Evolutionary conservation across 2,113 vertebrate species (phyloP), one percentile per base, ranked within the genome.

Genomic region (Pithys albifrons): DNA sequence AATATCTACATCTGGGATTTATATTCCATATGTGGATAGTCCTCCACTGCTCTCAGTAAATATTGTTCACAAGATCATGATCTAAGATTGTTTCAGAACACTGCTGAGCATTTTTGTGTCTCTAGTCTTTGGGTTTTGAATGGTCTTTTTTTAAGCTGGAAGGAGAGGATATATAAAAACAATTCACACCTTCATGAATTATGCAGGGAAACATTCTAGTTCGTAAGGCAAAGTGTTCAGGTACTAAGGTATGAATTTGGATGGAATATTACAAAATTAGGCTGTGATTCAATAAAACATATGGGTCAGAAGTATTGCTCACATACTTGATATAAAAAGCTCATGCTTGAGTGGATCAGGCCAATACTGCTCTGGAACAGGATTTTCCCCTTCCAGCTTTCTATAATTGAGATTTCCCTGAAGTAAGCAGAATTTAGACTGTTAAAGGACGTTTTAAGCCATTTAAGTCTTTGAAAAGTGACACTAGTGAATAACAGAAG

Each of bases 111-210:
- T 85, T 83, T 94, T 85, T 62, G 29, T 5, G 89, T 94, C 85
- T 64, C 62, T 86, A 70, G 22, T 51, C 33, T 75, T 76, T 69
- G 28, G 9, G 77, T 88, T 92, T 61, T 39, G 86, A 81, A 87
- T 48, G n/a, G 13, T 75, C 41, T 35, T 37, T 27, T 22, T 70
- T 33, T 62, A 59, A 88, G 23, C 39, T 58, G 52, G 23, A 93
- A 48, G 46, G 37, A 74, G 25, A 94, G 35, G 29, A 69, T 79
- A 62, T 76, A 70, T 67, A 93, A 96, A 93, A 93, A 88, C 77
- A 94, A 81, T 94, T 77, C 33, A 83, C 13, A 74, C 37, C 62
- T 75, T 93, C 88, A 93, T 96, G 65, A 97, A 93, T 97, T 92
- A 88, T 96, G 29, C 94, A 95, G 76, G 61, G 24, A n/a, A 80